A percentile compares a stretch with the other conserved stretches of the same genome.
Conservation (phyloP, 2,113 vertebrate genomes). For the Tragelaphus buxtoni region DNA sequence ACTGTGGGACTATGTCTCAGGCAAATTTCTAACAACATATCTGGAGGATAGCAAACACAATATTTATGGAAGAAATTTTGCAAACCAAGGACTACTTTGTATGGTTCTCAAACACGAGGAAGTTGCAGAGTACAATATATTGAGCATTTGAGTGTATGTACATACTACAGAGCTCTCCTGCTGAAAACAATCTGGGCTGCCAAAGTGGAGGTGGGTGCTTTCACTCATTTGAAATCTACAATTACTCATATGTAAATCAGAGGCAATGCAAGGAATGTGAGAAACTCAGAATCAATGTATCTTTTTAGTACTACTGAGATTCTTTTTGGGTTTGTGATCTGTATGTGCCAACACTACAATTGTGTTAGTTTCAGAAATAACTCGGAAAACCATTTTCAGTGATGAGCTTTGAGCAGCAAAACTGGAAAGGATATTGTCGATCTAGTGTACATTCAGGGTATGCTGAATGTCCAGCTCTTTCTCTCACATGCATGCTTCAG, state of each 20-base stretch:
- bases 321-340: conserved; percentile 34
- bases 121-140: neutral
- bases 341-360: conserved; percentile 17
- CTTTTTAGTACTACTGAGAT: neutral
- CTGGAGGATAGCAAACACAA: neutral
- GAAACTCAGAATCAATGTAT: conserved; percentile 32
- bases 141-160: neutral
- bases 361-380: conserved; percentile 44
- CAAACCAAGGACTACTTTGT: neutral
- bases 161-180: neutral
- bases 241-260: conserved; percentile 53
- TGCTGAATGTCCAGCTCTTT: neutral
- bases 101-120: neutral
- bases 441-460: neutral
- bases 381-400: neutral
- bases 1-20: neutral
- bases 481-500: neutral
- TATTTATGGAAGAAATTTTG: neutral
- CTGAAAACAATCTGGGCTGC: conserved; percentile 2
- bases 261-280: neutral
- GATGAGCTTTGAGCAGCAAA: conserved; percentile 30
- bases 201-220: neutral
- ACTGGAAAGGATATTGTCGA: neutral
- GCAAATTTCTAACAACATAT: neutral
- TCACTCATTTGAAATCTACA: conserved; percentile 40